Evolutionary conservation across 2,888 invertebrate genomes (phyloP).

Genomic region (Temnothorax unifasciatus): DNA sequence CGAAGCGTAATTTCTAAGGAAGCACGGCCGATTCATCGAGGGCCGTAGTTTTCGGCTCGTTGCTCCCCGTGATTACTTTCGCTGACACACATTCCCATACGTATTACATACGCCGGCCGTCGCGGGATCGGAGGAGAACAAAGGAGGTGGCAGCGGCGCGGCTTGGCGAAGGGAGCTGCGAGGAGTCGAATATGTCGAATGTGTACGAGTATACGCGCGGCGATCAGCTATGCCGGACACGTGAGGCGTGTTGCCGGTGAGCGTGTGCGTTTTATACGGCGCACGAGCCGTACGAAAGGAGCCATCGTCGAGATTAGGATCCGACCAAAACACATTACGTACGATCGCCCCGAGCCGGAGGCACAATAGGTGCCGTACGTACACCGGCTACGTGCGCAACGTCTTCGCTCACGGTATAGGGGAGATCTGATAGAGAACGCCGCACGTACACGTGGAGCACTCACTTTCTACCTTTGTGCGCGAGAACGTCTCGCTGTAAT

Average conservation of each 20-base stretch:
- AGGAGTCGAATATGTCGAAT: slow-evolving; percentile 39
- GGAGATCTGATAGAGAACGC: slow-evolving; percentile 45
- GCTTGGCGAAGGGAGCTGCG: background rate
- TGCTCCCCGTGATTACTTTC: slow-evolving; percentile 72
- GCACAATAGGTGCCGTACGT: slow-evolving; percentile 39
- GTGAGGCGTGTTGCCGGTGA: slow-evolving; percentile 60
- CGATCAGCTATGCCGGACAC: slow-evolving; percentile 69
- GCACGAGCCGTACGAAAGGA: slow-evolving; percentile 64
- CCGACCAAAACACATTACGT: slow-evolving; percentile 60
- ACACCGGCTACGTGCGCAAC: slow-evolving; percentile 36
- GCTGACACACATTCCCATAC: slow-evolving; percentile 75
- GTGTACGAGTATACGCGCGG: slow-evolving; percentile 32
- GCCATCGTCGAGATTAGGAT: slow-evolving; percentile 58
- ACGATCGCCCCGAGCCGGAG: slow-evolving; percentile 48
- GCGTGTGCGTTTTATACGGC: slow-evolving; percentile 55
- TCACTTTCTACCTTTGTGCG: slow-evolving; percentile 55
- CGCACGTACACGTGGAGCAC: slow-evolving; percentile 41
- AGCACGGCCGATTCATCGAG: slow-evolving; percentile 20
- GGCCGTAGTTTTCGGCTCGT: slow-evolving; percentile 47
- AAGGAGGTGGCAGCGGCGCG: slow-evolving; percentile 1
- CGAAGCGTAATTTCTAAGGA: slow-evolving; percentile 37
- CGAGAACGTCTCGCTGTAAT: slow-evolving; percentile 51
- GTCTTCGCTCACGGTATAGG: slow-evolving; percentile 37
- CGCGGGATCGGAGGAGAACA: slow-evolving; percentile 26
- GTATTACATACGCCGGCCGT: slow-evolving; percentile 23